A percentile compares a stretch with the other conserved stretches of the same genome.
phyloP scores from a whole-genome alignment of 2,888 invertebrate species.

The Standfussiana lucernea region DNA sequence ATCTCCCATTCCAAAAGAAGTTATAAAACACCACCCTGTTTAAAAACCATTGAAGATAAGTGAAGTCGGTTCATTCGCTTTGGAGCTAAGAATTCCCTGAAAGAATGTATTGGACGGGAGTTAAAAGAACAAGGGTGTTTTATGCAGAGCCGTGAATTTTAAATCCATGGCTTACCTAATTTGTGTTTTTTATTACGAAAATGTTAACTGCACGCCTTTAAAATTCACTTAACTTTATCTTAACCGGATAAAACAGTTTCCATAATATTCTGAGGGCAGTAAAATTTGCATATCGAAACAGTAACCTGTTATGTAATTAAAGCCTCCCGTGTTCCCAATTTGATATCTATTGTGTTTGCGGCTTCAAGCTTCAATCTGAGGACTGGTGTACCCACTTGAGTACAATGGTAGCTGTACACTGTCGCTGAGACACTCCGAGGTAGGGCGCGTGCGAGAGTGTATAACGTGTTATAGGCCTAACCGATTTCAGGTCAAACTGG shows the following conservation, averaged over 20 bases:
- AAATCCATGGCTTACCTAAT: background rate
- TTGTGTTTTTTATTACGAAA: constrained; percentile 20
- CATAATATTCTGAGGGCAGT: constrained; percentile 30
- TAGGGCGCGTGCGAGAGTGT: background rate
- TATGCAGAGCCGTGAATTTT: too few species aligned
- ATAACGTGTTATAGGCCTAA: background rate
- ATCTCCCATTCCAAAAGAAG: background rate
- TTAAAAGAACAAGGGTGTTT: background rate
- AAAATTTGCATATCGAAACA: constrained; percentile 57
- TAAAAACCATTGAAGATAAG: background rate
- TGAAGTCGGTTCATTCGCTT: background rate
- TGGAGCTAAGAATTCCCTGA: background rate
- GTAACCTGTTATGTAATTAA: constrained; percentile 55
- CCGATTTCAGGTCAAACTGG: background rate
- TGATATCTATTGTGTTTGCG: constrained; percentile 55
- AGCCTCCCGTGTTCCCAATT: constrained; percentile 43
- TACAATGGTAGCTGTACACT: constrained; percentile 9
- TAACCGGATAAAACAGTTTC: constrained; percentile 48
- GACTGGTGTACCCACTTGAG: constrained; percentile 33
- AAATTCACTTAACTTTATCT: constrained; percentile 38
- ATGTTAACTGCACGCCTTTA: constrained; percentile 7
- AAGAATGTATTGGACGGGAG: background rate
- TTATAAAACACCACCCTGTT: too few species aligned
- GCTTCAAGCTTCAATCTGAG: constrained; percentile 34
- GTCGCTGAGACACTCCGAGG: background rate